Evolutionary conservation across 2,797 vertebrate species (phyloP), one percentile per base, ranked within the genome.

Genomic region (Clarias laeviceps): DNA sequence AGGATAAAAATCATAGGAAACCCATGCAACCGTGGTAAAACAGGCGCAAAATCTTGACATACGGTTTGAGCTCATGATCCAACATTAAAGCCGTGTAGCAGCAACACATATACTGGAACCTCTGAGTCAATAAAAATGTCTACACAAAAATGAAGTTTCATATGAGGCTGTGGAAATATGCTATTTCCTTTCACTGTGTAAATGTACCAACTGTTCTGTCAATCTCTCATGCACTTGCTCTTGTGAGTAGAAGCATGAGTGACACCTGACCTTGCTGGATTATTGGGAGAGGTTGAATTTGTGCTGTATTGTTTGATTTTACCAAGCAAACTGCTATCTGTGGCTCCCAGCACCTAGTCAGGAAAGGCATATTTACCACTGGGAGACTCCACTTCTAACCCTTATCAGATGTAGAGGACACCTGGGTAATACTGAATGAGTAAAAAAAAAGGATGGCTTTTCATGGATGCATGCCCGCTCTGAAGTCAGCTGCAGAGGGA

Each of bases 341-440:
- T 80, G 82, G 65, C 85, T 84, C 70, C 83, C 59, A 86, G 85
- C 80, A 70, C 74, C 65, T 32, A 69, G 82, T 61, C 86, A 79
- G 83, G 61, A 86, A 91, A 80, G 61, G 79, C 86, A 84, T 90
- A 88, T 88, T 87, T 87, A 87, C 83, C 82, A 40, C 85, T 4
- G 69, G 83, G 83, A 87, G 78, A 86, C 56, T 73, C n/a, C 66
- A 81, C 82, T 65, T 85, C 85, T 85, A 85, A 76, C 61, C 76
- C 81, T 69, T 84, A 88, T 89, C 84, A 85, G 77, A 89, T 68
- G 81, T 83, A 69, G 65, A 87, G 6, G 74, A 86, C 77, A 80
- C 80, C 62, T 69, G 81, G 82, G 73, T 89, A 90, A 92, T 91
- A 93, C 93, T 89, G 90, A 91, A 92, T 84, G 90, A 91, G 89